phyloP scores from a whole-genome alignment of 2,888 invertebrate species.

The Tryphoninae sp. region DNA sequence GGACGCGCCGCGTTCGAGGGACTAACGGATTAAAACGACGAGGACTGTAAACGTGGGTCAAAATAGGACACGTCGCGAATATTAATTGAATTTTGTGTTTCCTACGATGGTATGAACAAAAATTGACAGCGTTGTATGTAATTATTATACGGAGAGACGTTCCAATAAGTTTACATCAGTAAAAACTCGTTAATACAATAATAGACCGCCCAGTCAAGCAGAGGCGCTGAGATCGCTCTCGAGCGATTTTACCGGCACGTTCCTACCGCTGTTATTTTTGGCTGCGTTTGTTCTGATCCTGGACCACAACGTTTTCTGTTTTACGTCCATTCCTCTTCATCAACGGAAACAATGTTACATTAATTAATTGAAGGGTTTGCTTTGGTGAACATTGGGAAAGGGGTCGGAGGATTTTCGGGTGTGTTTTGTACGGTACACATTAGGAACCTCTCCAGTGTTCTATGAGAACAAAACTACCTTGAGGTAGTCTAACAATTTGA shows the following conservation, averaged over 20 bases:
- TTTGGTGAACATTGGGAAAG: constrained; percentile 1
- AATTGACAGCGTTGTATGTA: neutral
- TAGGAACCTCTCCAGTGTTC: neutral
- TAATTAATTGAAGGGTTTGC: constrained; percentile 20
- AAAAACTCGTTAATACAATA: no score
- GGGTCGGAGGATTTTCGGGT: constrained; percentile 30
- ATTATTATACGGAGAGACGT: no score
- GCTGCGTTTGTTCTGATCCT: constrained; percentile 8
- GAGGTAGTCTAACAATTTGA: constrained; percentile 6
- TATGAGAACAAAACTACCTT: constrained; percentile 9
- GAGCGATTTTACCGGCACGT: neutral
- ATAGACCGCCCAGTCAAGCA: no score
- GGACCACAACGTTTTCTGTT: neutral
- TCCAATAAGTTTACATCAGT: no score
- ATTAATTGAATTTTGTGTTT: constrained; percentile 16
- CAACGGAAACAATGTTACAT: constrained; percentile 25
- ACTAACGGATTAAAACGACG: constrained; percentile 20
- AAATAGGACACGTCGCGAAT: constrained; percentile 5
- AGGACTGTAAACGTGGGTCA: constrained; percentile 1
- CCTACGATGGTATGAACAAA: neutral
- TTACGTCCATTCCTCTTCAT: neutral
- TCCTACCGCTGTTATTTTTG: constrained; percentile 18
- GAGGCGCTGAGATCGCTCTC: no score
- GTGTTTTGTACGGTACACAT: constrained; percentile 2
- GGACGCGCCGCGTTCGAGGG: constrained; percentile 8